A percentile compares a stretch with the other conserved stretches of the same genome.
phyloP scores from a whole-genome alignment of 2,888 invertebrate genomes.

The Spisula solida region DNA sequence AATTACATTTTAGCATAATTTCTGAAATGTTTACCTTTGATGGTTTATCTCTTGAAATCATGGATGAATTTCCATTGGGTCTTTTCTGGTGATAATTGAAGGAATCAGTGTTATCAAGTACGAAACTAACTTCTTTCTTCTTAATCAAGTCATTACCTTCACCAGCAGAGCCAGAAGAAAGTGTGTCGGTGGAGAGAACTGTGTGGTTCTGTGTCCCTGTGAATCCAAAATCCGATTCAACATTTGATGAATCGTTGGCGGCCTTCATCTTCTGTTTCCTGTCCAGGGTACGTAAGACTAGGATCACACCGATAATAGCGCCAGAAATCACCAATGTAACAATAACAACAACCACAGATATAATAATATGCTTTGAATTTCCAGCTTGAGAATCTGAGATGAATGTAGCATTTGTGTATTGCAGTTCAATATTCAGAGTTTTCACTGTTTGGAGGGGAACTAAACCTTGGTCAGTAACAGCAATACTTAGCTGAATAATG shows the following conservation, averaged over 20 bases:
- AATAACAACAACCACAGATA: conserved; percentile 66
- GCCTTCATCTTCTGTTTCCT: conserved; percentile 59
- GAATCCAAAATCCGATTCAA: conserved; percentile 68
- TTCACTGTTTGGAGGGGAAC: conserved; percentile 53
- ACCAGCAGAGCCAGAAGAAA: conserved; percentile 56
- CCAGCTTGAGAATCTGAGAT: background rate
- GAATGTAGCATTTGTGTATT: conserved; percentile 68
- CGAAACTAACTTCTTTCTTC: conserved; percentile 73
- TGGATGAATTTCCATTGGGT: conserved; percentile 44
- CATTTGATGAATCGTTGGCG: conserved; percentile 13
- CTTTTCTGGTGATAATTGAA: conserved; percentile 62
- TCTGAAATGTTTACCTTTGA: conserved; percentile 47
- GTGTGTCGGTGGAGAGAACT: conserved; percentile 59
- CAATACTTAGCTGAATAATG: conserved; percentile 66
- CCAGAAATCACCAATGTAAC: conserved; percentile 69
- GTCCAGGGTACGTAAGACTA: conserved; percentile 64
- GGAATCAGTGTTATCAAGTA: conserved; percentile 60
- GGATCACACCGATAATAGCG: conserved; percentile 64
- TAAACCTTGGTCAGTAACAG: conserved; percentile 71
- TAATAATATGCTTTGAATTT: conserved; percentile 61
- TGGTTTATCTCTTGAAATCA: conserved; percentile 46
- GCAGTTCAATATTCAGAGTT: conserved; percentile 58
- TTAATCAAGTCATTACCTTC: conserved; percentile 62
- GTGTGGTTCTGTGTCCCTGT: conserved; percentile 57
- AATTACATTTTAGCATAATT: conserved; percentile 3